These are phyloP conservation scores for Steatornis caripensis DNA, from an alignment of 2,113 vertebrate genomes.

Conservation along the genomic window DNA sequence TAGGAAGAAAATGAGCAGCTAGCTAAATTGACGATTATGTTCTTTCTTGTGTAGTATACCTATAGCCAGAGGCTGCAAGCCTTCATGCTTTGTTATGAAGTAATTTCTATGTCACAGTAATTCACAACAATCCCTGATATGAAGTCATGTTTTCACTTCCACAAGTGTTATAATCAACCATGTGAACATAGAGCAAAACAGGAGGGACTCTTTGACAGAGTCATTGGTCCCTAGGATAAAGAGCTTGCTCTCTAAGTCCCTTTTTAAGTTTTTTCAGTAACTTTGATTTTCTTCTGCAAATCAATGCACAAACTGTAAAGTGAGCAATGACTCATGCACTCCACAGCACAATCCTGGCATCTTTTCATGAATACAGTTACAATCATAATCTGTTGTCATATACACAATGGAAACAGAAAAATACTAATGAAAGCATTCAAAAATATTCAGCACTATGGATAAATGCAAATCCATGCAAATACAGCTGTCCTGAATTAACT, in stretches of 20 bases:
- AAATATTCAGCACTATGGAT: background rate
- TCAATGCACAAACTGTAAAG: background rate
- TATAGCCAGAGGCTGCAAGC: background rate
- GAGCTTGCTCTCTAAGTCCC: background rate
- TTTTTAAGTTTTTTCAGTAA: background rate
- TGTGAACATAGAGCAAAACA: background rate
- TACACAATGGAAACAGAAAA: slow-evolving; percentile 3
- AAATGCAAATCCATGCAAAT: background rate
- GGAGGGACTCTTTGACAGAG: background rate
- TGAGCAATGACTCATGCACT: background rate
- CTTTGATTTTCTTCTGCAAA: background rate
- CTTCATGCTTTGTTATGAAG: background rate
- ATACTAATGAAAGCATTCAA: background rate
- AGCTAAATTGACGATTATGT: background rate
- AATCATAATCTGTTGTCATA: background rate
- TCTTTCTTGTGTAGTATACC: background rate
- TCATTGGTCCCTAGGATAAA: background rate
- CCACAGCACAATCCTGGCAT: background rate
- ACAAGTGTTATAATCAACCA: background rate
- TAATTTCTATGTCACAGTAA: background rate
- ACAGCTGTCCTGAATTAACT: background rate
- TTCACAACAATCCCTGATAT: background rate
- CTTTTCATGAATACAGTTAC: background rate
- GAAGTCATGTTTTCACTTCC: background rate
- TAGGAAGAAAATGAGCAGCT: background rate